Base-by-base conservation (phyloP, 2,797 vertebrate species). In the Platyrinchus mystaceus region DNA sequence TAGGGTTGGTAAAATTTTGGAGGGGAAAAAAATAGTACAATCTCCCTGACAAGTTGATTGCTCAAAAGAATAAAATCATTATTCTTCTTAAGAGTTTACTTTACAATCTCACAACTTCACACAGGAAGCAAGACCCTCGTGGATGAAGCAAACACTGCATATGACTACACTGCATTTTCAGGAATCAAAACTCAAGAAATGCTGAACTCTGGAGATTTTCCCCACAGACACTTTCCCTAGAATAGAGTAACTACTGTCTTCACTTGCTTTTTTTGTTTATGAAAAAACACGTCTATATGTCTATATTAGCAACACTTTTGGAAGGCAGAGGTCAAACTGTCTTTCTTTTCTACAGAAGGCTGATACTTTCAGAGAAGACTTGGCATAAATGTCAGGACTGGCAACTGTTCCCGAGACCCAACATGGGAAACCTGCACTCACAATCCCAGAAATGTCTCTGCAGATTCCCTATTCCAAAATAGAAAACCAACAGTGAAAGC, bases 401-500 rank as follows among this genome's bases (percentile, higher is more conserved):
- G 22, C 10, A 76, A 69, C 10, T 10, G n/a, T 39, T 77, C 44
- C 49, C 0, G 0, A 66, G n/a, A 79, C 28, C 34, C 24, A 79
- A 0, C 17, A 63, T 0, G 6, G 34, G 30, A 93, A 82, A 69
- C 6, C 26, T 14, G 9, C n/a, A 63, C 24, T 70, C 41, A 34
- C 18, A 0, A 4, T n/a, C 16, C 18, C 32, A 82, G 20, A 58
- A 71, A 12, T 0, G 1, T 37, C 43, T 69, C n/a, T 6, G 14
- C 2, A 14, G 32, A 55, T 62, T 81, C 30, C 17, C 49, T 50
- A 30, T 3, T 62, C 12, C 46, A 59, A 46, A n/a, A 4, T 24
- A 75, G 16, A 74, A 84, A 84, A 58, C 3, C 17, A 81, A 28
- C 14, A 82, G 9, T 36, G 32, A 70, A 66, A 84, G 14, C 14